Conservation (phyloP, 2,797 vertebrate genomes). For the Labroides dimidiatus region DNA sequence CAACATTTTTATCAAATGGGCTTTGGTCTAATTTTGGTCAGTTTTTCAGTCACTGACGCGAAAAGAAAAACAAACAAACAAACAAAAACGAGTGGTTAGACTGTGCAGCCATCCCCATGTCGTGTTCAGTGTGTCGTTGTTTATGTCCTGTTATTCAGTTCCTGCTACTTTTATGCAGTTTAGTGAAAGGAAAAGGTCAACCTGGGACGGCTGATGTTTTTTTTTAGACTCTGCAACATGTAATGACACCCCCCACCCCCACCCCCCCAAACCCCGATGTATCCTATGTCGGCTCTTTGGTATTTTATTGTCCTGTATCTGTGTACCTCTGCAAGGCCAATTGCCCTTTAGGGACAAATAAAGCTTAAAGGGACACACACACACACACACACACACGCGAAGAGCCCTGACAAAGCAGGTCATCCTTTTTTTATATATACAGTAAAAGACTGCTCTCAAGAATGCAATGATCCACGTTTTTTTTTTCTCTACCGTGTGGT, state of each 20-base stretch:
- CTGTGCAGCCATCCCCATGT: neutral
- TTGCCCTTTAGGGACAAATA: conserved; percentile 1
- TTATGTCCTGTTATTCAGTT: neutral
- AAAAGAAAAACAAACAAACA: too few relatives aligned
- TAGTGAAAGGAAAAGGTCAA: neutral
- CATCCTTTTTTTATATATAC: neutral
- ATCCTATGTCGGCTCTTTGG: neutral
- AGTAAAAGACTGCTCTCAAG: neutral
- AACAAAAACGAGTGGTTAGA: neutral
- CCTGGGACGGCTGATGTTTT: neutral
- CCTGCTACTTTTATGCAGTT: neutral
- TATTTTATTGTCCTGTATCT: neutral
- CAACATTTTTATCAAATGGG: too few relatives aligned
- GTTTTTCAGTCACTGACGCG: too few relatives aligned
- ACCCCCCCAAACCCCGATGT: too few relatives aligned
- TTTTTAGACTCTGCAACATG: neutral
- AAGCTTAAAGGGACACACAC: neutral
- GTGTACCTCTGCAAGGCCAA: neutral
- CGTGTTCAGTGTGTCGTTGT: neutral
- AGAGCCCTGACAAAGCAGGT: neutral
- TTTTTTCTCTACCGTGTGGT: too few relatives aligned
- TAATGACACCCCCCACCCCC: neutral
- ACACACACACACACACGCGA: neutral
- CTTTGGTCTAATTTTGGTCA: too few relatives aligned
- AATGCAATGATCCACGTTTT: neutral